Evolutionary conservation across 1,140 invertebrate species (phyloP).

Genomic region (Dendrolimus kikuchii): DNA sequence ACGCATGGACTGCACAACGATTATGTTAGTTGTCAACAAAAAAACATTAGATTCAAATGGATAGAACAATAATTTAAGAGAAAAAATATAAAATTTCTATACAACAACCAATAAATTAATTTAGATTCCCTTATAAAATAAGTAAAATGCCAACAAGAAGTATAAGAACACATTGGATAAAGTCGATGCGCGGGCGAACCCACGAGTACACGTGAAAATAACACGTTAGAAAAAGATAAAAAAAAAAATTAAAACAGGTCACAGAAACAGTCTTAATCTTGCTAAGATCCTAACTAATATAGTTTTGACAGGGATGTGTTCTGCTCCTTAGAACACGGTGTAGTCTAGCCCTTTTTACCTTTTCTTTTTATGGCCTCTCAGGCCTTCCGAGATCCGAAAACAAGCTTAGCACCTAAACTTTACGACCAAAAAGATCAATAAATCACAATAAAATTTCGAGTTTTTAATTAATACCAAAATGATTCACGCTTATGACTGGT

Average conservation of each 20-base stretch:
- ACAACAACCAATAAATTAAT: conserved; percentile 73
- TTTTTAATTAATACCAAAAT: conserved; percentile 45
- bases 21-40: conserved; percentile 56
- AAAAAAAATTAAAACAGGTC: conserved; percentile 69
- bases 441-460: conserved; percentile 54
- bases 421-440: conserved; percentile 50
- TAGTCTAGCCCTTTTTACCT: conserved; percentile 46
- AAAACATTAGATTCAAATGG: conserved; percentile 35
- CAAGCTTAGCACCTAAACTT: conserved; percentile 51
- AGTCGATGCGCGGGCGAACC: conserved; percentile 28
- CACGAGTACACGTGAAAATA: conserved; percentile 34
- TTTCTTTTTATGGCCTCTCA: conserved; percentile 13
- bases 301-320: conserved; percentile 69
- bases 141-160: conserved; percentile 72
- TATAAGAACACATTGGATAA: conserved; percentile 70
- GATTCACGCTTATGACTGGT: conserved; percentile 49
- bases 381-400: conserved; percentile 54
- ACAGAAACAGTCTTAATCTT: conserved; percentile 72
- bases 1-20: conserved; percentile 59
- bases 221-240: conserved; percentile 57
- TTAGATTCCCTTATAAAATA: conserved; percentile 71
- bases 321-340: conserved; percentile 68
- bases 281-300: conserved; percentile 69
- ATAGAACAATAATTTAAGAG: conserved; percentile 65
- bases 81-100: conserved; percentile 68